Percentiles rank a stretch among this genome's conserved stretches.
Conservation (phyloP, 2,888 invertebrate species). For the Cremastobaeus sp. region DNA sequence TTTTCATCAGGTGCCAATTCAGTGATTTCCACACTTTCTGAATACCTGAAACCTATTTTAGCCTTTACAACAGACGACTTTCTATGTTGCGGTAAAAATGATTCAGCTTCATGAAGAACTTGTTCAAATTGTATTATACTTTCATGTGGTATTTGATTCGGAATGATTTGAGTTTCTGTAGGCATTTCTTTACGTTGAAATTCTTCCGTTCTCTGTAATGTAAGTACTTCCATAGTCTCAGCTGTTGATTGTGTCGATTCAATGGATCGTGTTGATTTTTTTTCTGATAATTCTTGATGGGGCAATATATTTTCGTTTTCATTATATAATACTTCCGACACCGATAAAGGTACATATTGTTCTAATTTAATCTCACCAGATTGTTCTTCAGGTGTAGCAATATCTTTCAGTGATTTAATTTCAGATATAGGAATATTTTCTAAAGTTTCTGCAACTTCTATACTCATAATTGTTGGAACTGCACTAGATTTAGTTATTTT, state of each 20-base stretch:
- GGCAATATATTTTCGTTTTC: conserved; percentile 71
- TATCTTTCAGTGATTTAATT: conserved; percentile 62
- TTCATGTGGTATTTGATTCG: conserved; percentile 77
- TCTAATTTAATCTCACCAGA: conserved; percentile 67
- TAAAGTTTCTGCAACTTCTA: conserved; percentile 74
- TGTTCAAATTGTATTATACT: conserved; percentile 75
- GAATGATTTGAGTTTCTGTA: conserved; percentile 71
- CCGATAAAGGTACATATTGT: conserved; percentile 65
- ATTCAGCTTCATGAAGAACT: conserved; percentile 71
- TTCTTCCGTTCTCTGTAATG: conserved; percentile 68
- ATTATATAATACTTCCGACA: conserved; percentile 65
- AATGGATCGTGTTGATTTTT: conserved; percentile 71
- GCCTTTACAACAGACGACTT: conserved; percentile 66
- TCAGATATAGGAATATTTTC: conserved; percentile 68
- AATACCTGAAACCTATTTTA: conserved; percentile 69
- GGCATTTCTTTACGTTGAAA: conserved; percentile 66
- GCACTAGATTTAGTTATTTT: conserved; percentile 75
- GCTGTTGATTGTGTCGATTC: conserved; percentile 74
- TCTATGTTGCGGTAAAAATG: conserved; percentile 59
- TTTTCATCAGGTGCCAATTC: conserved; percentile 76
- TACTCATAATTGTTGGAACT: conserved; percentile 70
- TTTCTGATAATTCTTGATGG: conserved; percentile 68
- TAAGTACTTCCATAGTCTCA: conserved; percentile 72
- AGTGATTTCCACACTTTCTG: conserved; percentile 75
- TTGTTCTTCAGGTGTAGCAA: conserved; percentile 64